phyloP scores from a whole-genome alignment of 2,888 invertebrate species.

The Lutraria lutraria region DNA sequence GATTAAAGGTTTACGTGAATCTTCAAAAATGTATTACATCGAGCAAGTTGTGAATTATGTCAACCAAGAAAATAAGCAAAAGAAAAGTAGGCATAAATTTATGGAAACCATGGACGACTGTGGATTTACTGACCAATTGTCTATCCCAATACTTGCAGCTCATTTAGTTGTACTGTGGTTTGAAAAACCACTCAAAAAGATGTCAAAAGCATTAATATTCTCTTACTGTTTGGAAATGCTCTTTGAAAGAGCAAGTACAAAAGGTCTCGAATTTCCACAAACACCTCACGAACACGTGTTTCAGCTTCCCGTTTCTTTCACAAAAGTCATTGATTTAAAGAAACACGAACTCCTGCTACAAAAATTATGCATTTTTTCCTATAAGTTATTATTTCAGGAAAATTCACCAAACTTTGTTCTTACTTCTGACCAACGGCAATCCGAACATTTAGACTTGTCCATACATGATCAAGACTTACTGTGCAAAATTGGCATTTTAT shows the following conservation, averaged over 20 bases:
- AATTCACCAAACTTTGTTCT: neutral
- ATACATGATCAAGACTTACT: neutral
- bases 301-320: neutral
- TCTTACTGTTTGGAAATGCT: neutral
- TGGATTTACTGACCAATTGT: neutral
- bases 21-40: neutral
- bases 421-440: neutral
- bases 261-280: neutral
- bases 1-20: neutral
- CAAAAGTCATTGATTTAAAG: neutral
- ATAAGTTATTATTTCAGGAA: neutral
- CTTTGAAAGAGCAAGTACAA: neutral
- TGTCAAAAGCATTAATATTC: neutral
- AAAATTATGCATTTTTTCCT: neutral
- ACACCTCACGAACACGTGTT: neutral
- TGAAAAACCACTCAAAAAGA: neutral
- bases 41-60: neutral
- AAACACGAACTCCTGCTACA: neutral
- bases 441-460: neutral
- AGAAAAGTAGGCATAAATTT: neutral
- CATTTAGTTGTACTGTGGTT: neutral
- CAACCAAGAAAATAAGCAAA: neutral
- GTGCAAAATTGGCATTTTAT: neutral
- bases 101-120: neutral
- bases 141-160: neutral